phyloP scores from a whole-genome alignment of 35 echinoderm and acorn worm genomes.

The Apostichopus parvimensis region DNA sequence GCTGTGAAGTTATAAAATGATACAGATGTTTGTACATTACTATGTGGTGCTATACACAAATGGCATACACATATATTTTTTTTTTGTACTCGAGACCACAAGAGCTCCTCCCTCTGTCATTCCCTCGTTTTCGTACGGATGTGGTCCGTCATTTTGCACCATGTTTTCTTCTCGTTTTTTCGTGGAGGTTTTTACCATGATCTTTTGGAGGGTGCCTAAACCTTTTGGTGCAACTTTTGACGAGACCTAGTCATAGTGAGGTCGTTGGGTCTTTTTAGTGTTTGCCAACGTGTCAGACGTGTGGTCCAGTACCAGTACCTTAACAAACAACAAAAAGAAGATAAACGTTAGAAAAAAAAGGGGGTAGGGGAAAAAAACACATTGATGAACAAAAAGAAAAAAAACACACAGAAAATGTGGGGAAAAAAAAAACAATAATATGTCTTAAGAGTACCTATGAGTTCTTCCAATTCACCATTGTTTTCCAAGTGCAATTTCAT shows the following conservation, averaged over 20 bases:
- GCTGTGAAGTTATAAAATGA: not conserved
- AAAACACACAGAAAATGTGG: not conserved
- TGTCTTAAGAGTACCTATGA: conserved; percentile 19
- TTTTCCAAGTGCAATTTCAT: conserved; percentile 67
- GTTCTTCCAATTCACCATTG: conserved; percentile 56
- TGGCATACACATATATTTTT: not conserved
- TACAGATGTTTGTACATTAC: not conserved
- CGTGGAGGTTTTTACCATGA: not conserved
- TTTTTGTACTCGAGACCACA: not conserved
- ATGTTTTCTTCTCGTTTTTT: not conserved
- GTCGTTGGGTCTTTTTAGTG: conserved; percentile 2
- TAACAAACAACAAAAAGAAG: not conserved
- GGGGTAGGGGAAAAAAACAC: not conserved
- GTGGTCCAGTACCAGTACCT: conserved; percentile 15
- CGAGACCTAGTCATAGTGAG: not conserved
- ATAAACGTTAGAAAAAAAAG: not conserved
- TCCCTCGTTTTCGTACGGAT: not conserved
- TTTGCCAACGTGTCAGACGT: conserved; percentile 33
- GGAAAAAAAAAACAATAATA: not conserved
- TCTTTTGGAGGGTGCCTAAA: conserved; percentile 43
- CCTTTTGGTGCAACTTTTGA: conserved; percentile 33
- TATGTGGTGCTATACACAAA: not conserved
- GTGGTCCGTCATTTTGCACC: not conserved
- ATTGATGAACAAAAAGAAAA: conserved; percentile 12
- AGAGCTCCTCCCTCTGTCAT: not conserved